Evolutionary conservation across 1,140 invertebrate genomes (phyloP).

Genomic region (Ceratina japonica): DNA sequence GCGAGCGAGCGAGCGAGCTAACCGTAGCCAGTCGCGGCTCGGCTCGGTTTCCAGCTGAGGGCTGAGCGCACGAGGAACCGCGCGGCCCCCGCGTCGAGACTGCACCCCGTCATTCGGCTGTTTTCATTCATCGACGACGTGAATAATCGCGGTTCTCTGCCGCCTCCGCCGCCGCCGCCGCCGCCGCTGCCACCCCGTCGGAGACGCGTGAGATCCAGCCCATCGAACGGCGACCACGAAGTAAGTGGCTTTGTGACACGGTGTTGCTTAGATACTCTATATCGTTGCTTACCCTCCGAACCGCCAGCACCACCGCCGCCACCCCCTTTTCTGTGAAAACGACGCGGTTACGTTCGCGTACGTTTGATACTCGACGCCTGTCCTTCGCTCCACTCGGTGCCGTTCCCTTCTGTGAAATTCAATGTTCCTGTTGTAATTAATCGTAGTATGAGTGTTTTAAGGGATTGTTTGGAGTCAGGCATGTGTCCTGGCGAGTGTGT

Average conservation of each 20-base stretch:
- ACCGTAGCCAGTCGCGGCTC: constrained; percentile 43
- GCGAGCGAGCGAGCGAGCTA: too few species aligned
- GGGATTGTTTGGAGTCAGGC: too few species aligned
- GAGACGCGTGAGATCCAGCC: background rate
- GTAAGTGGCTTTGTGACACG: constrained; percentile 23
- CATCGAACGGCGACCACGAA: constrained; percentile 3
- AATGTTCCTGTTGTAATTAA: too few species aligned
- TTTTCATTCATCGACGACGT: background rate
- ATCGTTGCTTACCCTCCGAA: too few species aligned
- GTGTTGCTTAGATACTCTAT: constrained; percentile 16
- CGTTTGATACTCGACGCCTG: too few species aligned
- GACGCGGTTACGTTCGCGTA: too few species aligned
- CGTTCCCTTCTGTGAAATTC: too few species aligned
- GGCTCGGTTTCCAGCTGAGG: constrained; percentile 51
- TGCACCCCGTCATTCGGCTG: constrained; percentile 4
- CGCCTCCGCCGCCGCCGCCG: background rate
- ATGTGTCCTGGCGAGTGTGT: too few species aligned
- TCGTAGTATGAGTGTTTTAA: too few species aligned
- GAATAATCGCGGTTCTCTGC: background rate
- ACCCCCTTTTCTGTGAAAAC: too few species aligned
- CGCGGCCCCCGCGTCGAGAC: constrained; percentile 45
- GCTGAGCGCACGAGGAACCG: constrained; percentile 56
- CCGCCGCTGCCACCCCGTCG: background rate
- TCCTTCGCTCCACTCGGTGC: too few species aligned
- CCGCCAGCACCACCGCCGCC: too few species aligned